Conservation (phyloP, 1,140 invertebrate genomes). For the Drosophila bifasciata region DNA sequence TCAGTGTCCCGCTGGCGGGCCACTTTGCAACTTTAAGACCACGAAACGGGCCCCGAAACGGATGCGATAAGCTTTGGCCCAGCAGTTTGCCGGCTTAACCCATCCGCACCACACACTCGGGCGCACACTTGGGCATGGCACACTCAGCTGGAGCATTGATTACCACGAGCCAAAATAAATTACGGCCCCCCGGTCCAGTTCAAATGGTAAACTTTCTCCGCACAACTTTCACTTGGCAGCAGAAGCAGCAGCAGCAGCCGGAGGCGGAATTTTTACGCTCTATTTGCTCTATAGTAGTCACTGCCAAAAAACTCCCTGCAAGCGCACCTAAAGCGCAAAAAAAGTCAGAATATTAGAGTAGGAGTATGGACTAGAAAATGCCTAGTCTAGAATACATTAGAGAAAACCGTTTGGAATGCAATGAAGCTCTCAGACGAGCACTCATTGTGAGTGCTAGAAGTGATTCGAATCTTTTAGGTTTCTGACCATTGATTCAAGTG, state of each 20-base stretch:
- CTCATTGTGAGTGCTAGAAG: no score
- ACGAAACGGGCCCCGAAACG: constrained; percentile 20
- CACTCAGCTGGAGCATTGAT: constrained; percentile 71
- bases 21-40: constrained; percentile 69
- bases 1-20: constrained; percentile 13
- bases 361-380: background rate
- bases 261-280: constrained; percentile 78
- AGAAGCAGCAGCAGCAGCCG: no score
- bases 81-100: constrained; percentile 54
- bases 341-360: background rate
- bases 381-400: background rate
- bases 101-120: constrained; percentile 20
- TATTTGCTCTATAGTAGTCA: constrained; percentile 73
- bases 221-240: constrained; percentile 64
- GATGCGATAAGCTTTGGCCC: constrained; percentile 56
- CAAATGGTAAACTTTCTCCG: constrained; percentile 63
- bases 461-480: no score
- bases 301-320: constrained; percentile 77
- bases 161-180: constrained; percentile 79
- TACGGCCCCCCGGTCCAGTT: constrained; percentile 49
- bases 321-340: constrained; percentile 45
- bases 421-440: no score
- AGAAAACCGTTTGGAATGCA: no score
- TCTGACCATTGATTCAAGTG: background rate
- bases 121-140: constrained; percentile 42